These are phyloP conservation scores for Poeciliopsis presidionis DNA, from an alignment of 2,797 vertebrate species.

Conservation along the genomic window DNA sequence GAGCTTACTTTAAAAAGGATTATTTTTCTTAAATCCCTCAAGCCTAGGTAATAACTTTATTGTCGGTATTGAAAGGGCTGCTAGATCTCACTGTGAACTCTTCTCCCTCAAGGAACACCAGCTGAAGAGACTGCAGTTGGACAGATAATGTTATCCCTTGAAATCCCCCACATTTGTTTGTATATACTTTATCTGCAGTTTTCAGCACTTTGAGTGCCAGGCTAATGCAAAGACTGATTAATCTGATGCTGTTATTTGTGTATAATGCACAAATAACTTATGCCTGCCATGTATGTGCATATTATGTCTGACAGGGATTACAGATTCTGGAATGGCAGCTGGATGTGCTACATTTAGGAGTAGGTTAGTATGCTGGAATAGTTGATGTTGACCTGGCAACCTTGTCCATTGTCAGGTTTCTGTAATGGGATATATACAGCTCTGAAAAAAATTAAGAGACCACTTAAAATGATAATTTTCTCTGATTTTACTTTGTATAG, in stretches of 20 bases:
- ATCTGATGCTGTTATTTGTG: background rate
- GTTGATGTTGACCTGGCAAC: too few species aligned
- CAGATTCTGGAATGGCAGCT: background rate
- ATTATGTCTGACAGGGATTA: background rate
- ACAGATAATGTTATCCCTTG: conserved; percentile 63
- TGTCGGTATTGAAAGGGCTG: conserved; percentile 57
- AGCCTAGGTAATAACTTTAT: conserved; percentile 69
- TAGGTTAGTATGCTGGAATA: background rate
- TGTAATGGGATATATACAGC: too few species aligned
- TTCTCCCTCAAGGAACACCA: conserved; percentile 50
- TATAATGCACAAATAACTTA: too few species aligned
- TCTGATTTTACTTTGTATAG: too few species aligned
- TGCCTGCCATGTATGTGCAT: background rate
- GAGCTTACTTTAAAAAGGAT: conserved; percentile 59
- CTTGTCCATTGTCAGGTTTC: too few species aligned
- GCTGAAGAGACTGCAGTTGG: conserved; percentile 57
- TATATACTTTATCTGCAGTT: conserved; percentile 44
- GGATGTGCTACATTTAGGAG: background rate
- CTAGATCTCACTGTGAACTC: conserved; percentile 55
- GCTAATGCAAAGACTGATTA: conserved; percentile 28
- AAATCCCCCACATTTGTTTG: conserved; percentile 61
- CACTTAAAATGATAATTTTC: too few species aligned
- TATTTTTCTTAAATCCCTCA: conserved; percentile 66
- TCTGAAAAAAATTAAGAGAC: too few species aligned
- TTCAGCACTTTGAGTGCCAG: conserved; percentile 41